A percentile compares a stretch with the other conserved stretches of the same genome.
These are phyloP conservation scores for Camelus bactrianus DNA, from an alignment of 2,113 vertebrate genomes.

Conservation along the genomic window DNA sequence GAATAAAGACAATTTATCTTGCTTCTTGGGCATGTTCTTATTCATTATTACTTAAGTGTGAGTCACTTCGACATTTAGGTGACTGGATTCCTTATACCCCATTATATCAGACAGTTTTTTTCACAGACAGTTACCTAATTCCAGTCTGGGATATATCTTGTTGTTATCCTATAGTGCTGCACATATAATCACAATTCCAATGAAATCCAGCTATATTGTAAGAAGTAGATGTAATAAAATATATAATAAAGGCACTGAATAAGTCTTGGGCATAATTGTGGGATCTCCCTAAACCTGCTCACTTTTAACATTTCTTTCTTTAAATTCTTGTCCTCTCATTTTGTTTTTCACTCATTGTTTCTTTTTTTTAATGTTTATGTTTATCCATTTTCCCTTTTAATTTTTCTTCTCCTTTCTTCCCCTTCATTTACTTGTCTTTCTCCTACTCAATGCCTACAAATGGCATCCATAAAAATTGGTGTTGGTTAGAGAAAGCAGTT, in stretches of 20 bases:
- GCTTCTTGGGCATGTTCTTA: background rate
- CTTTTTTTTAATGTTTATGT: background rate
- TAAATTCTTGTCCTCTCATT: background rate
- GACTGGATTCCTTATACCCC: background rate
- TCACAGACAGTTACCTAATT: background rate
- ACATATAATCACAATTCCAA: background rate
- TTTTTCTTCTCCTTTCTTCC: background rate
- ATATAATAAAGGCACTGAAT: background rate
- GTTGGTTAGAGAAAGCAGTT: background rate
- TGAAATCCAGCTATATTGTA: background rate
- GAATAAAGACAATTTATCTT: background rate
- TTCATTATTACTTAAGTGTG: background rate
- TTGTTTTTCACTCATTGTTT: background rate
- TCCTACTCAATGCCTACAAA: background rate
- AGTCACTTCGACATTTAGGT: background rate
- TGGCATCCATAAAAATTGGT: background rate
- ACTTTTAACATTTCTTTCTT: conserved; percentile 23
- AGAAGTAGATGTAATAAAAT: background rate
- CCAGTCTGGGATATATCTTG: background rate
- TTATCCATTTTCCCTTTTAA: background rate
- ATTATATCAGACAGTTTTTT: background rate
- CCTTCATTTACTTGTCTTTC: background rate
- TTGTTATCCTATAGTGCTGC: background rate
- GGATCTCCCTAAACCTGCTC: background rate
- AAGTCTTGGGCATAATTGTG: background rate